Base-by-base conservation (phyloP, 2,113 vertebrate species). In the Entomyzon cyanotis region DNA sequence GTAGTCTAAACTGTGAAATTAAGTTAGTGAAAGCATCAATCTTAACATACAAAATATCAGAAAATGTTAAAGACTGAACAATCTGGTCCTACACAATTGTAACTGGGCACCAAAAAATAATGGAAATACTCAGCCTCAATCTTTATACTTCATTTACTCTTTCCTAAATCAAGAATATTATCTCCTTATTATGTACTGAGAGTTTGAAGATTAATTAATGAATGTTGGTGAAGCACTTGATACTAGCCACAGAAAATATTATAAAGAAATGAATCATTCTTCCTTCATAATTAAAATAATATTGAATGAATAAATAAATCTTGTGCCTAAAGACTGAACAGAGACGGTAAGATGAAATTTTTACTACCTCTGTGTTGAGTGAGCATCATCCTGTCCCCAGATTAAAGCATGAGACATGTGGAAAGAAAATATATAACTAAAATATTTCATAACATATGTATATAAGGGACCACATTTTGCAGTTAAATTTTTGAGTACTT, bases 351-450 rank as follows among this genome's bases (percentile, higher is more conserved):
- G 4, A 81, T 23, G 18, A 84, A 84, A 64, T 63, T 78, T 90
- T 92, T 85, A 93, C 85, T 95, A 90, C 75, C 79, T 86, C 83
- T 86, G 35, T 83, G 69, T 71, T 86, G 76, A 90, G 39, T 77
- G 13, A 91, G 67, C 70, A 85, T 89, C 67, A 69, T 93, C 75
- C 84, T 73, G 37, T 93, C 77, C 78, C 74, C 78, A 77, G 59
- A 90, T 80, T 96, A 94, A 93, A 71, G 42, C 46, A 88, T 55
- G 56, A 93, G 30, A 87, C 90, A 90, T 70, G 78, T 83, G 58
- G 89, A 94, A 91, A 95, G 74, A 94, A 95, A 88, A 94, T 55
- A 83, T 3, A 20, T 70, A 70, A 67, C 71, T 87, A 91, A 86
- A 96, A 49, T 63, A 77, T 81, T 89, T 90, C 44, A 59, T 85